Percentiles rank a stretch among this genome's conserved stretches.
These are phyloP conservation scores for Cnemophilus loriae DNA, from an alignment of 2,113 vertebrate species.

Conservation along the genomic window DNA sequence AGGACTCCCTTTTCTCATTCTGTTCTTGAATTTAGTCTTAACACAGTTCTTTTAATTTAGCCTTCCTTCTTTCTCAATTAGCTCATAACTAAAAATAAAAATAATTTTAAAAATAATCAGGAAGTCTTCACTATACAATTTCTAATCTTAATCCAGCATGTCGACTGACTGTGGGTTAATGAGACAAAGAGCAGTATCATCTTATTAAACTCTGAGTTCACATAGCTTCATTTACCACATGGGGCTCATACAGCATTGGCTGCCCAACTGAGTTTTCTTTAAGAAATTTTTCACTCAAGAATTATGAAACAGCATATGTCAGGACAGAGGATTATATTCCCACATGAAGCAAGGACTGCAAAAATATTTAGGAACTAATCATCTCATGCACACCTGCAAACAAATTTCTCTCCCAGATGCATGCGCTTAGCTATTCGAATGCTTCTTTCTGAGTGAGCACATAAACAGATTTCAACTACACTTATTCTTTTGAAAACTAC, in stretches of 20 bases:
- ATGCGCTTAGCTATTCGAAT: not conserved
- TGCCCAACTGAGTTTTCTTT: not conserved
- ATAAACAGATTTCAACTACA: not conserved
- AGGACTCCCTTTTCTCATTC: not conserved
- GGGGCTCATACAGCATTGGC: not conserved
- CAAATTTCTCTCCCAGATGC: not conserved
- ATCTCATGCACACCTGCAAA: not conserved
- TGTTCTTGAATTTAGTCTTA: not conserved
- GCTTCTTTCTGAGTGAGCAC: not conserved
- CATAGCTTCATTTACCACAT: not conserved
- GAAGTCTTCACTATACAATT: not conserved
- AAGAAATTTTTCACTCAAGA: not conserved
- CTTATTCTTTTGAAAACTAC: not conserved
- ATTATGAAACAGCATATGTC: not conserved
- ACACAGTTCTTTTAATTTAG: not conserved
- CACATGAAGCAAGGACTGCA: not conserved
- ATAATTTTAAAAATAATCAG: not conserved
- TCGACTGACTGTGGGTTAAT: not conserved
- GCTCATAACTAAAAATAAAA: not conserved
- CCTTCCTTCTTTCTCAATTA: not conserved
- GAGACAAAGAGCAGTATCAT: not conserved
- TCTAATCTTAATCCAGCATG: not conserved
- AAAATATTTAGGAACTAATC: constrained; percentile 4
- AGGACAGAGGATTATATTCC: not conserved
- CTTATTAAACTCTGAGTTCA: not conserved